These are phyloP conservation scores for Helicoverpa zea DNA, from an alignment of 1,140 invertebrate genomes.

Conservation along the genomic window DNA sequence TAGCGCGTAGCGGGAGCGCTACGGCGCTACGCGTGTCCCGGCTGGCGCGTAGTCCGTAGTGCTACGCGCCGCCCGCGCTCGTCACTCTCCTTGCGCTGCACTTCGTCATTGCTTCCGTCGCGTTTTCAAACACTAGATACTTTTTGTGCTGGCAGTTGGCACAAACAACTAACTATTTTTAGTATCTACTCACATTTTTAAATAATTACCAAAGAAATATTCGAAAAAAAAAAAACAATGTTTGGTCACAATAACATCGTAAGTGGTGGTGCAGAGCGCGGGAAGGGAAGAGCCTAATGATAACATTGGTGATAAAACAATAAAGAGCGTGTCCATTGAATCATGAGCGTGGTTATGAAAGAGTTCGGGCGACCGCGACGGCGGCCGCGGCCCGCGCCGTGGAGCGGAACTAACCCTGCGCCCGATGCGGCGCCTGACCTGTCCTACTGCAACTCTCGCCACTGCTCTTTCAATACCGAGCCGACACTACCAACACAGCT, in stretches of 20 bases:
- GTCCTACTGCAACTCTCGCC: neutral
- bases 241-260: too few relatives aligned
- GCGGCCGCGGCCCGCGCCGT: neutral
- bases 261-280: too few relatives aligned
- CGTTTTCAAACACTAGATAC: too few relatives aligned
- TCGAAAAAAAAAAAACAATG: too few relatives aligned
- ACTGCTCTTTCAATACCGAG: too few relatives aligned
- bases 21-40: neutral
- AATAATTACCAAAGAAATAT: too few relatives aligned
- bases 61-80: too few relatives aligned
- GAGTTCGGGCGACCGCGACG: neutral
- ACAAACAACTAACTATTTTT: neutral
- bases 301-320: too few relatives aligned
- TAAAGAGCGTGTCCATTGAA: too few relatives aligned
- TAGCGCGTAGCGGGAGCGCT: neutral
- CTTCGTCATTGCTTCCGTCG: neutral
- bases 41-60: too few relatives aligned
- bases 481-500: too few relatives aligned
- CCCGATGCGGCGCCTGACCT: neutral
- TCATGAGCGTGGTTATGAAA: neutral
- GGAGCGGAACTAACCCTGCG: conserved; percentile 6
- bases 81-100: neutral
- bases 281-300: too few relatives aligned
- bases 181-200: neutral
- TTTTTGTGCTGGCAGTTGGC: neutral